Evolutionary conservation across 2,113 vertebrate genomes (phyloP), one percentile per base, ranked within the genome.

Genomic region (Balaeniceps rex): DNA sequence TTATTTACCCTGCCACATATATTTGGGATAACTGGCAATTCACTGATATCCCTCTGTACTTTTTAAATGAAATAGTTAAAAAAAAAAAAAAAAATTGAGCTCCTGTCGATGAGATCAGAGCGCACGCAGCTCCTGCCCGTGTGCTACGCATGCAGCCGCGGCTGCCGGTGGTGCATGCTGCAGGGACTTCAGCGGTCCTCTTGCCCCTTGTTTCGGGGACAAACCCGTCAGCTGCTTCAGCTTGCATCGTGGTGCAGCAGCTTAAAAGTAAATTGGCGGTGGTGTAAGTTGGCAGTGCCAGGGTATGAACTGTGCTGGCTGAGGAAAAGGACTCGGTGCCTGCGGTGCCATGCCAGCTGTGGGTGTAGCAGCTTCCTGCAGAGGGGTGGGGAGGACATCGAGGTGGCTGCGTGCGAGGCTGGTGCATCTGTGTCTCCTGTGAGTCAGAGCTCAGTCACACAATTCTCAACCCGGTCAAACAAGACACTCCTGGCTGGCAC

Each of bases 111-210:
- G 66, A 86, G 85, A 78, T 58, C 26, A 8, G 49, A 34, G 24
- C 3, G 3, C 5, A 2, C 1, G 1, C 12, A 6, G 16, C 21
- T 72, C 34, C 77, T 77, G 34, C 24, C 79, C 0, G 0, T 6
- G 18, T 33, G 65, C 83, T 76, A 5, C 1, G 4, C 46, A 3
- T 2, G 0, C 9, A 15, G 36, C 60, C 4, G 0, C 69, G 28
- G 34, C 47, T 75, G 31, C 3, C 29, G 42, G 44, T 64, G 44
- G 19, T 51, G 40, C 36, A 4, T 2, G 7, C 66, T 60, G 38
- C 51, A 19, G n/a, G 63, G 19, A 9, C 54, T 25, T 63, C 17
- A 10, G 65, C 60, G 26, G n/a, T 34, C 69, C 79, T 78, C 78
- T 46, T 33, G 14, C 12, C 21, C 11, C 42, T 52, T 16, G 6